Percentiles rank a stretch among this genome's conserved stretches.
phyloP scores from a whole-genome alignment of 2,797 vertebrate genomes.

The Amphiprion clarkii region DNA sequence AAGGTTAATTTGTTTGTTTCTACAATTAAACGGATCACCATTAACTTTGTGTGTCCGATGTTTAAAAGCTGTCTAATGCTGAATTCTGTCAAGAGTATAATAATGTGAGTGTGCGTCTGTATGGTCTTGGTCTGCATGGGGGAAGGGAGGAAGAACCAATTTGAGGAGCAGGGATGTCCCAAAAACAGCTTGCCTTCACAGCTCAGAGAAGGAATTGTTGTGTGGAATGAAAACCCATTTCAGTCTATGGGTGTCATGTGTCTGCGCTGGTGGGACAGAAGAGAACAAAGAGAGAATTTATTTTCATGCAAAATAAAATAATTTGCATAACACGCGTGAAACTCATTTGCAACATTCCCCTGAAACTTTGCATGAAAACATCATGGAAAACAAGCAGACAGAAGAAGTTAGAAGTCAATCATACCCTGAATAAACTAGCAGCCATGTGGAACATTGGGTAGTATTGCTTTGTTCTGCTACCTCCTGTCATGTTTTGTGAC shows the following conservation, averaged over 20 bases:
- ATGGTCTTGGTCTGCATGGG: conserved; percentile 6
- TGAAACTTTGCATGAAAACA: conserved; percentile 71
- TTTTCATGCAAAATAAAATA: conserved; percentile 74
- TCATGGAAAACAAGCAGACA: conserved; percentile 56
- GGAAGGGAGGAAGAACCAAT: conserved; percentile 3
- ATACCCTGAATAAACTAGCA: conserved; percentile 3
- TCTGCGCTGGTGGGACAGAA: conserved; percentile 43
- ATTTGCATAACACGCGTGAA: conserved; percentile 68
- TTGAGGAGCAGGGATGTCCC: background rate
- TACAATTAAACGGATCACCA: conserved; percentile 74
- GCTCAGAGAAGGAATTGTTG: conserved; percentile 24
- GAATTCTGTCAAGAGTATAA: conserved; percentile 47
- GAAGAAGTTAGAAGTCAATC: conserved; percentile 12
- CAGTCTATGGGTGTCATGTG: conserved; percentile 53
- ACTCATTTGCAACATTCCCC: conserved; percentile 67
- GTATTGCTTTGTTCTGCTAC: background rate
- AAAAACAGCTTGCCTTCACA: too few relatives aligned
- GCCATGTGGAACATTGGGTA: conserved; percentile 5
- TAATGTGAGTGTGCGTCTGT: background rate
- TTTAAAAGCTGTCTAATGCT: conserved; percentile 64
- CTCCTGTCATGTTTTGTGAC: background rate
- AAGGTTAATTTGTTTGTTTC: conserved; percentile 84
- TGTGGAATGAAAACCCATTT: conserved; percentile 52
- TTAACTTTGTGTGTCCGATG: conserved; percentile 65
- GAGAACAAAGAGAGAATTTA: conserved; percentile 52